phyloP scores from a whole-genome alignment of 2,797 vertebrate genomes.

The Gephyroberyx darwinii region DNA sequence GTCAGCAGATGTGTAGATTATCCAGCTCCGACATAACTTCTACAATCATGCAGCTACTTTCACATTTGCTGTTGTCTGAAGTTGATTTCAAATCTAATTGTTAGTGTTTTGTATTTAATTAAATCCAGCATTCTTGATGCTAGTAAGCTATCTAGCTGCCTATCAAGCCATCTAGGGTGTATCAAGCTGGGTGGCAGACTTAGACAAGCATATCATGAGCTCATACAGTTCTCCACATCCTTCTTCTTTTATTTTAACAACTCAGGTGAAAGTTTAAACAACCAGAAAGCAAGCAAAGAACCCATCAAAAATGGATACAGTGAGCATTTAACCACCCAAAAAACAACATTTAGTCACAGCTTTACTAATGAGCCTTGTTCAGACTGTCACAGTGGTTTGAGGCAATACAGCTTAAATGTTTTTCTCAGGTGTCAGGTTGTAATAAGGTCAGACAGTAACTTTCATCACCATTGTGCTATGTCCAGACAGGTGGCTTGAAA shows the following conservation, averaged over 20 bases:
- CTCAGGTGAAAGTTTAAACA: too few relatives aligned
- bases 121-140: too few relatives aligned
- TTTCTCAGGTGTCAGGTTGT: conserved; percentile 47
- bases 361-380: conserved; percentile 2
- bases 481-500: conserved; percentile 44
- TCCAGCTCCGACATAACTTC: background rate
- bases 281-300: background rate
- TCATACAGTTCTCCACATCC: background rate
- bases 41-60: too few relatives aligned
- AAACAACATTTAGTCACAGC: background rate
- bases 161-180: too few relatives aligned
- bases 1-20: background rate
- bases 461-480: conserved; percentile 48
- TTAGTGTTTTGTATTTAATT: too few relatives aligned
- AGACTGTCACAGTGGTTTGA: background rate
- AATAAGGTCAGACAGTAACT: conserved; percentile 49
- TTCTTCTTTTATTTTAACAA: background rate
- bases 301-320: background rate
- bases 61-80: too few relatives aligned
- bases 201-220: too few relatives aligned
- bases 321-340: background rate
- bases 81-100: too few relatives aligned
- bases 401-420: conserved; percentile 12
- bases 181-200: too few relatives aligned
- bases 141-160: too few relatives aligned